Conservation (phyloP, 2,888 invertebrate genomes). For the Caenorhabditis panamensis region DNA sequence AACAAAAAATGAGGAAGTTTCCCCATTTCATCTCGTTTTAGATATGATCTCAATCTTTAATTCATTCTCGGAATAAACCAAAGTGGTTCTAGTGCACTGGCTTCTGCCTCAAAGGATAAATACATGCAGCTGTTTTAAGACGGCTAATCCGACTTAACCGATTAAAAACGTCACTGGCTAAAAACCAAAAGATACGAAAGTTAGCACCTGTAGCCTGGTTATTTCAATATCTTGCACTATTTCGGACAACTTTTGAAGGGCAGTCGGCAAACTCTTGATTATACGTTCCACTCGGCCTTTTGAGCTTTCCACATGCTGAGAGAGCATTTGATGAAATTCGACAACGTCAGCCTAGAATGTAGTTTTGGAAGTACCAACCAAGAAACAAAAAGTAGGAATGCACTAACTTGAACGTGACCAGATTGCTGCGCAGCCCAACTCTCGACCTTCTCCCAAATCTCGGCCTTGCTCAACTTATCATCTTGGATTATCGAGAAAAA, state of each 20-base stretch:
- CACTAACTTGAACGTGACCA: conserved; percentile 10
- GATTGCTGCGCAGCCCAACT: conserved; percentile 49
- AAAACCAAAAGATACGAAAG: neutral
- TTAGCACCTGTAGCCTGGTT: conserved; percentile 45
- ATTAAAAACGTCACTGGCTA: neutral
- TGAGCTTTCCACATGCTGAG: conserved; percentile 56
- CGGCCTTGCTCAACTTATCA: conserved; percentile 51
- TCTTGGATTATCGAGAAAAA: conserved; percentile 55
- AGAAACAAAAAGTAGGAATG: neutral
- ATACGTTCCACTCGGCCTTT: conserved; percentile 49
- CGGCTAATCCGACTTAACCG: conserved; percentile 4
- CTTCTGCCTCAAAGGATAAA: neutral
- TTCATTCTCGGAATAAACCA: neutral
- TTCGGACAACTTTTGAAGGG: conserved; percentile 43
- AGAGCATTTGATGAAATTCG: conserved; percentile 54
- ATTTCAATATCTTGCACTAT: conserved; percentile 58
- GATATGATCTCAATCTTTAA: too few species aligned
- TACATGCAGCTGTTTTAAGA: neutral
- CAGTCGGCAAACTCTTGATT: conserved; percentile 51
- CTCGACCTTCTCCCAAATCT: conserved; percentile 56
- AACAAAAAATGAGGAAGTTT: too few species aligned
- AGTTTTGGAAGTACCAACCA: conserved; percentile 6
- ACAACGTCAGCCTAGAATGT: conserved; percentile 40
- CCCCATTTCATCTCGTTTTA: too few species aligned
- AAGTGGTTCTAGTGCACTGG: neutral